A percentile compares a stretch with the other conserved stretches of the same genome.
These are phyloP conservation scores for Cassiopea xamachana DNA, from an alignment of 30 jellyfish, hydroid and myxozoan species.

Conservation along the genomic window DNA sequence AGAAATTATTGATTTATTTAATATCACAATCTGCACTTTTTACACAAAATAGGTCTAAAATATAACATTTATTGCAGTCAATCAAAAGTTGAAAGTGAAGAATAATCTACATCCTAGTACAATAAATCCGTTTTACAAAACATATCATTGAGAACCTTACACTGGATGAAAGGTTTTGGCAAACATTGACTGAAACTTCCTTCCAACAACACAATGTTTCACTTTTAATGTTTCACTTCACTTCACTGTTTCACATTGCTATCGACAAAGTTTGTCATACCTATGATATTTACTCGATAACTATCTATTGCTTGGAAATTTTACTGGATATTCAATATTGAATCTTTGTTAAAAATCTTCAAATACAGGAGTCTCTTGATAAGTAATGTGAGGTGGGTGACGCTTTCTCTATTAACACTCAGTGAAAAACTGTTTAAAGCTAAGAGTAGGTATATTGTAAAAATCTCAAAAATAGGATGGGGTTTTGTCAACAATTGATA, in stretches of 20 bases:
- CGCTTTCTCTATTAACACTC: too few species aligned
- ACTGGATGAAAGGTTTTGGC: background rate
- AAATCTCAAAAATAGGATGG: background rate
- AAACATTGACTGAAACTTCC: background rate
- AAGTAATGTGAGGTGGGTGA: too few species aligned
- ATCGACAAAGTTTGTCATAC: too few species aligned
- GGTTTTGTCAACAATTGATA: background rate
- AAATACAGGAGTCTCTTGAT: too few species aligned
- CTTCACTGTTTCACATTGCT: too few species aligned
- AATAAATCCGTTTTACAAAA: constrained; percentile 3
- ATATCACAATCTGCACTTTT: constrained; percentile 13
- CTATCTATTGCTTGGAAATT: too few species aligned
- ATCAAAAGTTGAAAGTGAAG: background rate
- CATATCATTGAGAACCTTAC: background rate
- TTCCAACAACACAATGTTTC: background rate
- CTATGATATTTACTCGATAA: too few species aligned
- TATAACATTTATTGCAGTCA: constrained; percentile 15
- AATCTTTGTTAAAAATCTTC: too few species aligned
- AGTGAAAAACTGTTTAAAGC: too few species aligned
- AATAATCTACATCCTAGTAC: background rate
- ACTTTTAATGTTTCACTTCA: too few species aligned
- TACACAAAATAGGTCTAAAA: constrained; percentile 28
- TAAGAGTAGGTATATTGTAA: background rate
- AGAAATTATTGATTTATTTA: constrained; percentile 1
- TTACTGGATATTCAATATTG: too few species aligned